Evolutionary conservation across 2,888 invertebrate genomes (phyloP), one percentile per base, ranked within the genome.

Genomic region (Eueremaeus valkanovi): DNA sequence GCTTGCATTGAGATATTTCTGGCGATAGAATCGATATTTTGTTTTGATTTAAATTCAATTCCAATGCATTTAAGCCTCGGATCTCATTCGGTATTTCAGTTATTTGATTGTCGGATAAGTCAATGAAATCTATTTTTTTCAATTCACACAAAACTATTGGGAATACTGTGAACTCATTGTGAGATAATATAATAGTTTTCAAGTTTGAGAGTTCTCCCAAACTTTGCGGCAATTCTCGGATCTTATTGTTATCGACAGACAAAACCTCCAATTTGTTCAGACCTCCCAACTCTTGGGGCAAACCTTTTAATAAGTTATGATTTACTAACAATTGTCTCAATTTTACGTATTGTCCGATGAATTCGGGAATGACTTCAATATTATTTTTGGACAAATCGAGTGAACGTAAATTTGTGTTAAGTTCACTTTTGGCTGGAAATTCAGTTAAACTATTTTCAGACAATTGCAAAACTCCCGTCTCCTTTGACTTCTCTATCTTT

Each of bases 51-150:
- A 63, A 36, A 33, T 63, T 63, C 33, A 63, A 63, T 63, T 63
- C 63, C 0, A 33, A 13, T 36, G 63, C 31, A 63, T 63, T 63
- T 13, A 63, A 33, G 36, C 18, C 18, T 33, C 33, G 9, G 6
- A 63, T 63, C 6, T 63, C 3, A 27, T 63, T 21, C 31, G 63
- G 63, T 11, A 63, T 63, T 63, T 63, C 33, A 11, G 18, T 33
- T 1, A 63, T 33, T 33, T 63, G 33, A 36, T 63, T 63, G 33
- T 63, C 36, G 33, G 63, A 63, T 21, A 63, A 63, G 21, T 63
- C 63, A 63, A 63, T 33, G n/a, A 63, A 63, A 36, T 63, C 63
- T 33, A 63, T 6, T 33, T 29, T 63, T 18, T 63, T 63, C 13
- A 63, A 9, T 31, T 16, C 18, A 36, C 63, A 63, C 63, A 63